Evolutionary conservation across 1,140 invertebrate species (phyloP), one percentile per base, ranked within the genome.

Genomic region (Eulimnadia texana): DNA sequence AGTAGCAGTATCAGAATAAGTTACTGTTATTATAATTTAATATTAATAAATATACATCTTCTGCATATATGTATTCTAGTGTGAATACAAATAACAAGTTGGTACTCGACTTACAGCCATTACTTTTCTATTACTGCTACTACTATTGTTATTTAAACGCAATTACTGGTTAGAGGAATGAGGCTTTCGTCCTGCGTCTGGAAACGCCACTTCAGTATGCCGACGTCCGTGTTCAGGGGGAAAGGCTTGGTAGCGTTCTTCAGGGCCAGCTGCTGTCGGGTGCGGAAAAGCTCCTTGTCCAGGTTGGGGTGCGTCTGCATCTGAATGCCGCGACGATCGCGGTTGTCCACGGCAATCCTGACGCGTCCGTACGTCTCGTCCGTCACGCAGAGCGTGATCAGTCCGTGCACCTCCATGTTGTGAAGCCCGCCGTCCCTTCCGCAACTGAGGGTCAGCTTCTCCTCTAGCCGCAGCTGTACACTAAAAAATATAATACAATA

Each of bases 301-400:
- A 99, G 88, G 75, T 98, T 98, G 2, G 95, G 95, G 81, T 98
- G 94, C 19, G 92, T 96, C 82, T 92, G 76, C 19, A 78, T 74
- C 70, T 94, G 90, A 65, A 94, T 81, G 27, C 86, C 86, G 68
- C 84, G 78, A 9, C 76, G 76, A 70, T 91, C 88, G 62, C 80
- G 79, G 70, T 93, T 93, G 63, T 86, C 81, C 56, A 96, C 74
- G 16, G 50, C 3, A 2, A 61, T 55, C 64, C 85, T 82, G 66
- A 97, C 88, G 55, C 83, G 78, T 2, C 86, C 88, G 77, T 81
- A 87, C 69, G 86, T 84, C 64, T 96, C 91, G 72, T 97, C 88
- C 24, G 82, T 82, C 65, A 98, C 88, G 63, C 87, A 84, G 29
- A 99, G 76, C 10, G 89, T 93, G 1, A 96, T 76, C 54, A 95